Evolutionary conservation across 2,113 vertebrate genomes (phyloP), one percentile per base, ranked within the genome.

Genomic region (Chelonoidis abingdonii): DNA sequence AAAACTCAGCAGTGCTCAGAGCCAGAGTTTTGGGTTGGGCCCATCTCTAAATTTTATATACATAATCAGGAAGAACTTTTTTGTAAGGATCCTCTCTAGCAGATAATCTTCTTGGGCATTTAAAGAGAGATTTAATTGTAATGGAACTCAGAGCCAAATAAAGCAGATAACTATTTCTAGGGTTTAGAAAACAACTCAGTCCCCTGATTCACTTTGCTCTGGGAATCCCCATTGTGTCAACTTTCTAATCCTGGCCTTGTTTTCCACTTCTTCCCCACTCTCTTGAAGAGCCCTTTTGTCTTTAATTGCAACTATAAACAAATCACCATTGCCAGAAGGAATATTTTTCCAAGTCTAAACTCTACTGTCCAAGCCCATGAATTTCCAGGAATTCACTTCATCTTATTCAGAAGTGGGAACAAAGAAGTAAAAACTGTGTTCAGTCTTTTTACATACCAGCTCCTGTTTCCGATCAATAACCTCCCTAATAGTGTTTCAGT

Each of bases 261-360:
- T 97, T 97, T 94, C 57, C 93, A 57, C 94, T 97, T 91, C 96
- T 95, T 84, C 86, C 75, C 50, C 86, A 92, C 89, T 89, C 90
- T 95, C 96, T 94, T 97, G 95, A 97, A 97, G 95, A 97, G 94
- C 86, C 87, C 94, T 97, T 97, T 97, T 97, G 96, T 97, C 86
- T 93, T 97, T 96, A 97, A 97, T 95, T 97, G 95, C 97, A 96
- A 93, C 96, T 97, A 96, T 97, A 98, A 97, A 97, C 97, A 97
- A 97, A 97, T 95, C 92, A 87, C 94, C 65, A 0, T 97, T 94
- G 96, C 96, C 95, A 97, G 87, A 97, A 96, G 95, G 93, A 94
- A 95, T 97, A 96, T 96, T 97, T 97, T 97, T 97, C 96, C 95
- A 98, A 96, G 89, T 89, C 95, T 92, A 90, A 94, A 87, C 84